Evolutionary conservation across 2,797 vertebrate species (phyloP).

Genomic region (Sebastes matsubarae): DNA sequence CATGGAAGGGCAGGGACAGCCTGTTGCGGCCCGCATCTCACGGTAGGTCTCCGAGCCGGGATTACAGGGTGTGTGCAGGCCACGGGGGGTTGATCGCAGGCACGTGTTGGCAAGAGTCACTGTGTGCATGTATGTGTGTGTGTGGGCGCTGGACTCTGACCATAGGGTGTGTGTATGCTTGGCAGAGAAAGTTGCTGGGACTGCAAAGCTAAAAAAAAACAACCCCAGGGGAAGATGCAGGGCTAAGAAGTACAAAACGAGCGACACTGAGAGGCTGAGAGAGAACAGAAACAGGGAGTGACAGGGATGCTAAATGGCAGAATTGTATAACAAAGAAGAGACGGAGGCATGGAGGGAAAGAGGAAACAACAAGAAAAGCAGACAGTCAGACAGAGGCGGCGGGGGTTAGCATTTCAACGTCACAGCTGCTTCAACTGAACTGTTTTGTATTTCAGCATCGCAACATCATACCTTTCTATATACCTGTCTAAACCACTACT

Average conservation of each 20-base stretch:
- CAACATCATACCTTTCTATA: not conserved
- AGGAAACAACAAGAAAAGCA: constrained; percentile 17
- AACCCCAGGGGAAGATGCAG: constrained; percentile 34
- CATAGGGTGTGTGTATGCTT: constrained; percentile 35
- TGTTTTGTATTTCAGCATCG: constrained; percentile 13
- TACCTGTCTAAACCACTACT: not conserved
- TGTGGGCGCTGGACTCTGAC: constrained; percentile 10
- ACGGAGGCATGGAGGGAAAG: not conserved
- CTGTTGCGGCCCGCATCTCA: constrained; percentile 34
- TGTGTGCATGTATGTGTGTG: not conserved
- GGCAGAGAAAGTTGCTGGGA: constrained; percentile 45
- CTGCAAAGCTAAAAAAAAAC: constrained; percentile 44
- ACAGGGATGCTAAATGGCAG: constrained; percentile 47
- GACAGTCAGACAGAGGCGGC: constrained; percentile 31
- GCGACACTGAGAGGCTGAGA: not conserved
- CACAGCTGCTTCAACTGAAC: not conserved
- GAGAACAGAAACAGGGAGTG: constrained; percentile 31
- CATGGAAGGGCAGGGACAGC: constrained; percentile 37
- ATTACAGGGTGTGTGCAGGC: constrained; percentile 60
- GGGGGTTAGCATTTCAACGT: constrained; percentile 23
- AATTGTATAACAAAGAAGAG: constrained; percentile 31
- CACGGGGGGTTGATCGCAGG: constrained; percentile 55
- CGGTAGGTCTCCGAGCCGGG: constrained; percentile 44
- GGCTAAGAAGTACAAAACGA: constrained; percentile 20
- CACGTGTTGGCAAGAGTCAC: constrained; percentile 13